phyloP scores from a whole-genome alignment of 2,113 vertebrate species.

The Lampris megalopsis region DNA sequence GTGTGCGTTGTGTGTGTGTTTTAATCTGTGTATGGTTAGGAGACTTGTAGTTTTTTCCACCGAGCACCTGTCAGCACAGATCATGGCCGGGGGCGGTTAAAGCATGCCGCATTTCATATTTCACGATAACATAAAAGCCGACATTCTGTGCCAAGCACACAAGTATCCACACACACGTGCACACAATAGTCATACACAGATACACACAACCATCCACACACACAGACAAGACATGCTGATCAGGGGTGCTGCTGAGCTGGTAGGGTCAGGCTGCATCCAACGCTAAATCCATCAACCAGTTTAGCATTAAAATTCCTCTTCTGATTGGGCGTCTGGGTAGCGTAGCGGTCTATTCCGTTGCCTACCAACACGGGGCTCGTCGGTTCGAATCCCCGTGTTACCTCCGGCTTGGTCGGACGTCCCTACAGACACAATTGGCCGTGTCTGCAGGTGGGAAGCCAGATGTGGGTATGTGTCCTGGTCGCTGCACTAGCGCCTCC shows the following conservation, averaged over 20 bases:
- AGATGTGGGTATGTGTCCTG: too few species aligned
- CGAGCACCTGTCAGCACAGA: conserved; percentile 43
- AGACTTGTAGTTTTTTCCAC: conserved; percentile 28
- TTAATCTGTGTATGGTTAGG: conserved; percentile 22
- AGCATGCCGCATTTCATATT: conserved; percentile 28
- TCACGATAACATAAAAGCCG: conserved; percentile 26
- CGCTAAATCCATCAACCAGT: not conserved
- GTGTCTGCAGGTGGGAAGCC: too few species aligned
- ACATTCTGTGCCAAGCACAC: conserved; percentile 15
- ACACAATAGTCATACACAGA: not conserved
- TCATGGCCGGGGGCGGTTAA: conserved; percentile 26
- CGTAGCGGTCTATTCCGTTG: conserved; percentile 1
- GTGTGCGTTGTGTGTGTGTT: conserved; percentile 23
- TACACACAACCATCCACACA: too few species aligned
- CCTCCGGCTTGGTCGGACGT: too few species aligned
- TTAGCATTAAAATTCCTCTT: not conserved
- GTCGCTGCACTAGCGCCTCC: too few species aligned
- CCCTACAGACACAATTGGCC: too few species aligned
- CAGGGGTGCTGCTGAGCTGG: too few species aligned
- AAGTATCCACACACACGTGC: not conserved
- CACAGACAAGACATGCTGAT: too few species aligned
- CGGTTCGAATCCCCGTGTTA: too few species aligned
- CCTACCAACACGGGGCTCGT: not conserved
- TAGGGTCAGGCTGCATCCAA: not conserved
- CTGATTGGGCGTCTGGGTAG: not conserved